Evolutionary conservation across 2,113 vertebrate species (phyloP), one percentile per base, ranked within the genome.

Genomic region (Chauna torquata): DNA sequence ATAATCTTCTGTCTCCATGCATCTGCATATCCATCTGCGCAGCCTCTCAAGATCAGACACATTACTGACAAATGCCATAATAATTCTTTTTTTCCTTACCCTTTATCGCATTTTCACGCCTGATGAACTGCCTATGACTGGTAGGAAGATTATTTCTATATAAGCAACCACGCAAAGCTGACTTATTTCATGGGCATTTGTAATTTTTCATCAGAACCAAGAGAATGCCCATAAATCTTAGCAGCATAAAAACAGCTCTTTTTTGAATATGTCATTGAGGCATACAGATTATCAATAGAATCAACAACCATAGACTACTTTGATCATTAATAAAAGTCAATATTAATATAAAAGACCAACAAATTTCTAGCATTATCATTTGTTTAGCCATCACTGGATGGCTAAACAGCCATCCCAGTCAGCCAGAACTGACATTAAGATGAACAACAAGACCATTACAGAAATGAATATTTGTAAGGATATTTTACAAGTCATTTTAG

Each of bases 21-120:
- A 94, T 97, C 95, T 98, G 88, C 82, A 96, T 97, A 97, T 95
- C 84, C 91, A 98, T 84, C 61, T 87, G 95, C 85, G 97, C 87
- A 95, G 69, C 65, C 91, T 92, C 95, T 98, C 94, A 96, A 90
- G 91, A 94, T 97, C 71, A 95, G 94, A 96, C 74, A 96, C 69
- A 69, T 97, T 96, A 95, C 90, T 95, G 95, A 97, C 76, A 93
- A 98, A 97, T 95, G 50, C 64, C 76, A 82, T 85, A 95, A 91
- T 95, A 95, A 97, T 85, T 96, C 81, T 93, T 94, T 78, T 95
- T 92, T 69, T 86, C 71, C 55, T 88, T 87, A 72, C 38, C 71
- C 86, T 97, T 95, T 97, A 91, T 81, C 23, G 4, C 79, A 87
- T 75, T 93, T 98, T 95, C 92, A 97, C 1, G 44, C 89, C 87